These are phyloP conservation scores for Dryobotodes eremita DNA, from an alignment of 2,888 invertebrate genomes.

Conservation along the genomic window DNA sequence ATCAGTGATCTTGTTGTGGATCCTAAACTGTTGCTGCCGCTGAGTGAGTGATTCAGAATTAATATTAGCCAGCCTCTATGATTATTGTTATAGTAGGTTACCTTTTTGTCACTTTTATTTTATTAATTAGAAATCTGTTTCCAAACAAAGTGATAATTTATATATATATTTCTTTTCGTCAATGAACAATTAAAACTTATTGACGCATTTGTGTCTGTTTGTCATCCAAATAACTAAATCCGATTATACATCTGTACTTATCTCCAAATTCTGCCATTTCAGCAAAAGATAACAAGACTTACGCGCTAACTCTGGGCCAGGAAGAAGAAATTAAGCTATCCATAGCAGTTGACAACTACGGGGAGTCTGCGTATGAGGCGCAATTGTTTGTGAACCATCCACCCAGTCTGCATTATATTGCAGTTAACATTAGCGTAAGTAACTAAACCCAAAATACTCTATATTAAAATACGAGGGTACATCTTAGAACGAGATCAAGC, in stretches of 20 bases:
- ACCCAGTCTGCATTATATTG: constrained; percentile 94
- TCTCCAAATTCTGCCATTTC: constrained; percentile 55
- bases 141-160: no score
- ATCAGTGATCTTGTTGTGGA: constrained; percentile 94
- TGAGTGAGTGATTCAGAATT: constrained; percentile 80
- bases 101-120: no score
- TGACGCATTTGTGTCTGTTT: background rate
- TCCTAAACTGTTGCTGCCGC: constrained; percentile 91
- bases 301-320: constrained; percentile 92
- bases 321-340: constrained; percentile 94
- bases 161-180: background rate
- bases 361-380: constrained; percentile 97
- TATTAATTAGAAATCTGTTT: no score
- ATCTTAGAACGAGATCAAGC: background rate
- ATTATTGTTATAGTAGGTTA: no score
- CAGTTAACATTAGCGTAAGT: constrained; percentile 92
- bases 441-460: background rate
- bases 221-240: background rate
- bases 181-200: no score
- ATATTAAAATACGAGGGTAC: background rate
- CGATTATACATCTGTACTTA: no score
- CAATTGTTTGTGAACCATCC: constrained; percentile 95
- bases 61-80: background rate
- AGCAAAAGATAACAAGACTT: constrained; percentile 85
- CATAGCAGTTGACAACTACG: constrained; percentile 94